Base-by-base conservation (phyloP, 2,888 invertebrate species). In the Pseudococcus longispinus region DNA sequence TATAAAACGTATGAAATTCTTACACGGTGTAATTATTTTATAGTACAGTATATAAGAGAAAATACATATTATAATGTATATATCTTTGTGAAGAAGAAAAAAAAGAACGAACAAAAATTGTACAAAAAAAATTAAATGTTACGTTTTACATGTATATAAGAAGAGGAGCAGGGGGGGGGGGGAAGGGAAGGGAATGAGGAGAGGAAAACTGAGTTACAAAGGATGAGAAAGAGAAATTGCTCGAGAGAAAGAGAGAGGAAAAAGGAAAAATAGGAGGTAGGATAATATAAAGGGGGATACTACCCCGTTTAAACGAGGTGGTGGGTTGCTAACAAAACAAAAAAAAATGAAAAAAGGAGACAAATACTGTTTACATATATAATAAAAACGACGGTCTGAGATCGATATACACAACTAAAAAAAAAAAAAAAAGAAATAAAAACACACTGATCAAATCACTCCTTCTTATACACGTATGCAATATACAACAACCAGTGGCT, bases 1-100 rank as follows among this genome's bases (percentile, higher is more conserved):
- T 74, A 65, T 65, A 85, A 85, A 85, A 85, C 77, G 85, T 85
- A 85, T 29, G 85, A 85, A 85, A 85, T 70, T 32, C 74, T 85
- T 74, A 74, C 74, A 85, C 29, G 74, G 85, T 85, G 85, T 85
- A 85, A 85, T 85, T 77, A 74, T 74, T 74, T 32, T 74, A 74
- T 74, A 51, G 51, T 51, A 51, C 15, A 74, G 65, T 65, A 65
- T 65, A 65, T 65, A 65, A 65, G 65, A 65, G 51, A n/a, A 51
- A 51, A 51, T 51, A 51, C 51, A 51, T 51, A 51, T 51, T 15
- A 51, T 51, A n/a, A 51, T 51, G 51, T 51, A 51, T 51, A 65
- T 65, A 65, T 26, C 13, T 65, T 65, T 65, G 65, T 74, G 74
- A 32, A 74, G 74, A n/a, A 77, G 51, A 85, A 85, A 77, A 44